Conservation (phyloP, 2,113 vertebrate species). For the Tricholaema leucomelas region DNA sequence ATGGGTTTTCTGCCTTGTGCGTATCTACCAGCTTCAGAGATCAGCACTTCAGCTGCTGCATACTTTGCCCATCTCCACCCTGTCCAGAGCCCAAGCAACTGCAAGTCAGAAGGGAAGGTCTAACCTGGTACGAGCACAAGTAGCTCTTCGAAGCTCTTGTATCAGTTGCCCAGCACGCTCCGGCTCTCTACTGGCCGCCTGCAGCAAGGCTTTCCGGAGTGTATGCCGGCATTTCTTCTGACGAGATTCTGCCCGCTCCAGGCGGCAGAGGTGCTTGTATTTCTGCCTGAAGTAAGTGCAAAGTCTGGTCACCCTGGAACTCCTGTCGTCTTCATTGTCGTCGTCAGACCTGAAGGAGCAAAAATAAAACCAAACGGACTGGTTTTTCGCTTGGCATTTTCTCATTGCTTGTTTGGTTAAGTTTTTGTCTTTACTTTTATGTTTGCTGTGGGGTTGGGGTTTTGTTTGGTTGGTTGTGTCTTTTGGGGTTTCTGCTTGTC, state of each 20-base stretch:
- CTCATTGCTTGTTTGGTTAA: background rate
- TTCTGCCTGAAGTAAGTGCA: slow-evolving; percentile 98
- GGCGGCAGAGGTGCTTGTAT: slow-evolving; percentile 97
- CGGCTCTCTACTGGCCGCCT: slow-evolving; percentile 90
- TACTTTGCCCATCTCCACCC: background rate
- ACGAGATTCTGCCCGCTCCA: slow-evolving; percentile 91
- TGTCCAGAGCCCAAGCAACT: background rate
- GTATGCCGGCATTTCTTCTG: slow-evolving; percentile 93
- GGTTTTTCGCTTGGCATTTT: background rate
- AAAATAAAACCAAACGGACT: slow-evolving; percentile 8
- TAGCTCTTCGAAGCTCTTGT: slow-evolving; percentile 81
- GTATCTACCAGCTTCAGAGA: background rate
- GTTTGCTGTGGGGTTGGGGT: too few species aligned
- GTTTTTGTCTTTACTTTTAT: too few species aligned
- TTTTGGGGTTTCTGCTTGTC: too few species aligned
- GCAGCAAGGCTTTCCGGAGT: slow-evolving; percentile 93
- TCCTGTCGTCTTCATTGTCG: slow-evolving; percentile 82
- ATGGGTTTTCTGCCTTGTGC: background rate
- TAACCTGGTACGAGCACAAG: slow-evolving; percentile 82
- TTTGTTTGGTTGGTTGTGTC: too few species aligned
- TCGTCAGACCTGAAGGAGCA: slow-evolving; percentile 74
- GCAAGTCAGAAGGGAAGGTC: background rate
- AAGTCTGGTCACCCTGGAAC: slow-evolving; percentile 90
- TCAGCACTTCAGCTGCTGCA: background rate
- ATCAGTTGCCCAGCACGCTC: slow-evolving; percentile 88